A percentile compares a stretch with the other conserved stretches of the same genome.
Evolutionary conservation across 2,888 invertebrate genomes (phyloP).

Genomic region (Lissonota sp.): DNA sequence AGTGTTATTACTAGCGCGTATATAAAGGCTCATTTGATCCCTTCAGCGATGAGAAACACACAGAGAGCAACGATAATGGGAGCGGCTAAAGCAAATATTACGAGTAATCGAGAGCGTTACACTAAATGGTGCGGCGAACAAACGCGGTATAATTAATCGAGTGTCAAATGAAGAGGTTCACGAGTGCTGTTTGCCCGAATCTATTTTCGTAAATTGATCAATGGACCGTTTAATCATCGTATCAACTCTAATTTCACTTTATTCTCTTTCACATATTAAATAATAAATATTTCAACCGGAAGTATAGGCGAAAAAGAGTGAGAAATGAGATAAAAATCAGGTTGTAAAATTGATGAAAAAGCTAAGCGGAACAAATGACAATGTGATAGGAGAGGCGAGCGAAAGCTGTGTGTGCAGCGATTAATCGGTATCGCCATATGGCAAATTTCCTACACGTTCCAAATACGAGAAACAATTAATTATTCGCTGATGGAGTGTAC

Average conservation of each 20-base stretch:
- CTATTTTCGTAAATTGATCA: constrained; percentile 22
- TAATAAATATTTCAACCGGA: background rate
- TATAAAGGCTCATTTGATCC: background rate
- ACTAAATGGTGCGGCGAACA: constrained; percentile 18
- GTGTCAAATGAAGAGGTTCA: constrained; percentile 31
- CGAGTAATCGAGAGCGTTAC: constrained; percentile 18
- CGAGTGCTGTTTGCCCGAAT: background rate
- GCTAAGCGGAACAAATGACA: constrained; percentile 3
- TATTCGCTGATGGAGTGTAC: background rate
- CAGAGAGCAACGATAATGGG: constrained; percentile 8
- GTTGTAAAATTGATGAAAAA: background rate
- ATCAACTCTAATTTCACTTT: background rate
- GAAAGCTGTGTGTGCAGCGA: background rate
- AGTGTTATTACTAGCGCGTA: background rate
- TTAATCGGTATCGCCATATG: constrained; percentile 5
- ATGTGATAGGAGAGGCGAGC: background rate
- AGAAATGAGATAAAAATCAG: background rate
- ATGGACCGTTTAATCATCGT: constrained; percentile 11
- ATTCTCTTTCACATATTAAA: background rate
- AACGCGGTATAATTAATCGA: constrained; percentile 44
- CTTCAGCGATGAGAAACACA: background rate
- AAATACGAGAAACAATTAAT: constrained; percentile 3
- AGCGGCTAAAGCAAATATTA: constrained; percentile 28
- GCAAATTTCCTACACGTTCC: background rate
- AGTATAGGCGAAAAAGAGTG: background rate